Evolutionary conservation across 2,797 vertebrate genomes (phyloP), one percentile per base, ranked within the genome.

Genomic region (Leucoraja ocellata): DNA sequence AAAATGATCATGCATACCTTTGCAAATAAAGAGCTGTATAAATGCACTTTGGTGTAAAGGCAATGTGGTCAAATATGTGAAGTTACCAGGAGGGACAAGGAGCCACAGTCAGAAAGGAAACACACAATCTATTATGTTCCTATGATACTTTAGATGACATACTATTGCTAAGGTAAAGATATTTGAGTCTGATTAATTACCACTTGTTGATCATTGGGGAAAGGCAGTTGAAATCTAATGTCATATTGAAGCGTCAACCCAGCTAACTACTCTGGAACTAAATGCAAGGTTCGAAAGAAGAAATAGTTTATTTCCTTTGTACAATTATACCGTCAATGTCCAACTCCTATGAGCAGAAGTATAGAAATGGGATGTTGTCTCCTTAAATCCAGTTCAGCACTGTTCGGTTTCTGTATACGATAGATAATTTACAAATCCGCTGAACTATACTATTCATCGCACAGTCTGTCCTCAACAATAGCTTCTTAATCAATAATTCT

Each of bases 401-500:
- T 28, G 88, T 54, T 91, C 28, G 9, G 18, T 11, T 91, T 74
- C 32, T 9, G 39, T 74, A 54, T 74, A 28, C 0, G 23, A 71
- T 46, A 36, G 11, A 92, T n/a, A 54, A 92, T 92, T 25, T 92
- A 92, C 23, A 73, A 92, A 76, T 68, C 28, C 36, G 68, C 63
- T 68, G 61, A 88, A 88, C 61, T 63, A 32, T 88, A 36, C 16
- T 3, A 68, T 88, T 68, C 84, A 88, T 63, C 76, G 23, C 71
- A 92, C 39, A 76, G 65, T 39, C 39, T 73, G 68, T 76, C 39
- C 65, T 54, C 25, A 54, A 74, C 71, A 92, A 25, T 39, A 76
- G 68, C 21, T 21, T 92, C 36, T 74, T 74, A 92, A 88, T 73
- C 94, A 94, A 91, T 91, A 94, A 93, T 94, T 93, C 32, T 94